Percentiles rank a stretch among this genome's conserved stretches.
Conservation (phyloP, 2,797 vertebrate species). For the Hypotaenidia okinawae region DNA sequence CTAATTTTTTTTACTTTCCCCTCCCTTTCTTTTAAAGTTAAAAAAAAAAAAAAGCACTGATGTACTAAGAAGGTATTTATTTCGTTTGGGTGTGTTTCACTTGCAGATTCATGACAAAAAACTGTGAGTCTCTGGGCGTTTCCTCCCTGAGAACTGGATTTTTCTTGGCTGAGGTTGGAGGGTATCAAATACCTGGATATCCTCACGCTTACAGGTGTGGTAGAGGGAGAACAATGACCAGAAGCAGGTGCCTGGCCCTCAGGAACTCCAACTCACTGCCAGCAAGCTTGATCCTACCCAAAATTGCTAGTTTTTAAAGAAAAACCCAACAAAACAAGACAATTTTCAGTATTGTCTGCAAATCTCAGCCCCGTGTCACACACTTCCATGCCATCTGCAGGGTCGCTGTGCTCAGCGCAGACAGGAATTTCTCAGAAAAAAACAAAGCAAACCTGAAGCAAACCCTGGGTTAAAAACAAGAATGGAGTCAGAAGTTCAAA, state of each 20-base stretch:
- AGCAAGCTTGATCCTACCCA: constrained; percentile 5
- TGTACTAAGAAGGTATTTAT: background rate
- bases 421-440: constrained; percentile 62
- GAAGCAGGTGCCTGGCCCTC: constrained; percentile 77
- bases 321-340: background rate
- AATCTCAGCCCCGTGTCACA: constrained; percentile 33
- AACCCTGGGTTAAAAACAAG: background rate
- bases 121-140: background rate
- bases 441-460: background rate
- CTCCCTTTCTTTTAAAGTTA: background rate
- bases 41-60: background rate
- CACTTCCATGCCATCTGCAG: constrained; percentile 65
- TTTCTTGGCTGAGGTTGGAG: constrained; percentile 42
- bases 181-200: constrained; percentile 63
- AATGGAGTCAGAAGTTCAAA: constrained; percentile 73
- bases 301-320: background rate
- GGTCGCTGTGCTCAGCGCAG: background rate
- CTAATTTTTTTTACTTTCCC: background rate
- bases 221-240: constrained; percentile 78
- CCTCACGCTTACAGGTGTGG: constrained; percentile 73
- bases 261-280: constrained; percentile 61
- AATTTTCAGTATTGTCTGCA: constrained; percentile 29
- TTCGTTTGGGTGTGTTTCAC: constrained; percentile 8
- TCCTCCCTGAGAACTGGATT: background rate
- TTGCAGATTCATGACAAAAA: constrained; percentile 24